Evolutionary conservation across 2,888 invertebrate species (phyloP), one percentile per base, ranked within the genome.

Genomic region (Polyommatus iphigenia): DNA sequence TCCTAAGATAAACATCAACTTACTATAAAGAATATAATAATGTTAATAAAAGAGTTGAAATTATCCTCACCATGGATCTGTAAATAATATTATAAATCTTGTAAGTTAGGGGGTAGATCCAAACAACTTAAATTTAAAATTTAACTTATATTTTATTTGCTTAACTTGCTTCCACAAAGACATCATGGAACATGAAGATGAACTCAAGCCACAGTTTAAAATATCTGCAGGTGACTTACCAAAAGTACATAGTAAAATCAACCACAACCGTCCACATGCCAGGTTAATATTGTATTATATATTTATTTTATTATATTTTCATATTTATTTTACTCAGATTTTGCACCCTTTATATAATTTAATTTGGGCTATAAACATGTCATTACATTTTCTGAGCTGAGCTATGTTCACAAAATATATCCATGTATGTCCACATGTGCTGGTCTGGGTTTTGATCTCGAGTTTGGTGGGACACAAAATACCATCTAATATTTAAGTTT

Each of bases 231-330:
- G 85, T 71, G 92, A 92, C 83, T 86, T 93, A 82, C 92, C 93
- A 82, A 89, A 90, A 90, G 90, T 94, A 87, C 93, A 94, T 88
- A 87, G 87, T 86, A 90, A 88, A 89, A 86, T 89, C 89, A 89
- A 91, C 90, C 86, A 87, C 85, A 89, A 86, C 92, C 93, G 91
- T 92, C 93, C 93, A 90, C 87, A 89, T 85, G 86, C 88, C 89
- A 94, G 93, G 93, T 94, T 89, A 85, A 81, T 83, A 77, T 78
- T 76, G 76, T 75, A 75, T 46, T 81, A 79, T 79, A 80, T 83
- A 84, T 80, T 82, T 79, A 83, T 79, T 76, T 81, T 79, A 81
- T 80, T 67, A 24, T 78, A 54, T 57, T 54, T 54, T 57, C 76
- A 78, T 57, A 71, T 59, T 46, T 20, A 59, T n/a, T 59, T 59